These are phyloP conservation scores for Sebastiscus albofasciatus DNA, from an alignment of 2,797 vertebrate species.

Conservation along the genomic window DNA sequence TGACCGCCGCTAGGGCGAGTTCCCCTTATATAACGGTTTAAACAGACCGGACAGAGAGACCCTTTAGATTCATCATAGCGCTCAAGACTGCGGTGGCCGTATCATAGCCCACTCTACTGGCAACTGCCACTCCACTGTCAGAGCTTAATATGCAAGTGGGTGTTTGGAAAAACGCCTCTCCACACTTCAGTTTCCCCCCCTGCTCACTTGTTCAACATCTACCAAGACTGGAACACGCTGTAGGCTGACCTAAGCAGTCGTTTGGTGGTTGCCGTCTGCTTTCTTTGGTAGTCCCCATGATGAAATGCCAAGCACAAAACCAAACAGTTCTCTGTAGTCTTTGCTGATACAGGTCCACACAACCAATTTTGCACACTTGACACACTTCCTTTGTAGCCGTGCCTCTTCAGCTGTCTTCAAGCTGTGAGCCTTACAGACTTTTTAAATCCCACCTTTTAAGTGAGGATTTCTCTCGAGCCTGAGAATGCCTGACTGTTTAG, in stretches of 20 bases:
- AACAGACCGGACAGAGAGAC: conserved; percentile 23
- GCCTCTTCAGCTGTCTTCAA: conserved; percentile 65
- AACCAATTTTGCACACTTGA: conserved; percentile 72
- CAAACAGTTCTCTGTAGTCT: conserved; percentile 52
- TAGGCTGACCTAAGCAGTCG: conserved; percentile 6
- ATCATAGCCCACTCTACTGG: conserved; percentile 48
- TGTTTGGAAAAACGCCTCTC: conserved; percentile 31
- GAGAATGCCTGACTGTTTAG: conserved; percentile 73
- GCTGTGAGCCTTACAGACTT: conserved; percentile 67
- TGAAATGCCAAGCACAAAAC: conserved; percentile 52
- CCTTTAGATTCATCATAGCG: conserved; percentile 41
- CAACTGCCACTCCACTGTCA: conserved; percentile 46
- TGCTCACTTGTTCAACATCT: conserved; percentile 21
- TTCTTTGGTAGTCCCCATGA: conserved; percentile 25
- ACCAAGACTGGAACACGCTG: conserved; percentile 32
- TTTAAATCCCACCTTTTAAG: conserved; percentile 80
- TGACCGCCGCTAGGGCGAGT: conserved; percentile 38
- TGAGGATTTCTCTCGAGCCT: conserved; percentile 69
- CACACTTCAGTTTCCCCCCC: conserved; percentile 12
- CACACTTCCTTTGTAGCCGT: conserved; percentile 67
- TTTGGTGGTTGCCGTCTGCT: conserved; percentile 13
- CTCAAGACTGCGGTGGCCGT: conserved; percentile 22
- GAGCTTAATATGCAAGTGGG: conserved; percentile 31
- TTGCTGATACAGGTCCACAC: conserved; percentile 60
- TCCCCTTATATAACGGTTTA: conserved; percentile 52